phyloP scores from a whole-genome alignment of 2,113 vertebrate genomes.

The Sterrhoptilus dennistouni region DNA sequence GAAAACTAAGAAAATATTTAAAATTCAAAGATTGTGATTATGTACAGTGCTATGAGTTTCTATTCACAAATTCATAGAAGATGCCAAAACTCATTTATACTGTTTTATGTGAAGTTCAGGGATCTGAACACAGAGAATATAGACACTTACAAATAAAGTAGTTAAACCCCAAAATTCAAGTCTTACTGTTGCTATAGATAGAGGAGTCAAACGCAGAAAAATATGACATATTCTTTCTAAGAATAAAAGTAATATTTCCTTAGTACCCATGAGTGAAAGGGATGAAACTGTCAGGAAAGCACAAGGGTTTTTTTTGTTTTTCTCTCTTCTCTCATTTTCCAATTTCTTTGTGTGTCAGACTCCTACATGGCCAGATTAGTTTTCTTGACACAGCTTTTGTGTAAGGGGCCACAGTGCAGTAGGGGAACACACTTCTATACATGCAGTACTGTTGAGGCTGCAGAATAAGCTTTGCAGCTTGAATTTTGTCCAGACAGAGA shows the following conservation, averaged over 20 bases:
- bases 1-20: background rate
- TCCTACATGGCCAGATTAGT: background rate
- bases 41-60: background rate
- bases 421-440: background rate
- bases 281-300: background rate
- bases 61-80: background rate
- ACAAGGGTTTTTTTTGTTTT: background rate
- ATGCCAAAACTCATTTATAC: background rate
- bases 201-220: background rate
- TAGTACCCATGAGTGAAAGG: fast-evolving
- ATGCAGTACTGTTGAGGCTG: background rate
- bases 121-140: background rate
- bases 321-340: background rate
- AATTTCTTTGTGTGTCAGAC: background rate
- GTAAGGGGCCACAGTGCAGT: background rate
- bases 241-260: background rate
- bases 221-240: background rate
- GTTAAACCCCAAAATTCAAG: background rate
- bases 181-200: background rate
- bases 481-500: background rate
- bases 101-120: background rate
- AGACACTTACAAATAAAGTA: background rate
- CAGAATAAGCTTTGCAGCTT: background rate
- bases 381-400: background rate
- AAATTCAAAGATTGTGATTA: background rate